Percentiles rank a stretch among this genome's conserved stretches.
Evolutionary conservation across 2,888 invertebrate species (phyloP).

Genomic region (Eupithecia dodoneata): DNA sequence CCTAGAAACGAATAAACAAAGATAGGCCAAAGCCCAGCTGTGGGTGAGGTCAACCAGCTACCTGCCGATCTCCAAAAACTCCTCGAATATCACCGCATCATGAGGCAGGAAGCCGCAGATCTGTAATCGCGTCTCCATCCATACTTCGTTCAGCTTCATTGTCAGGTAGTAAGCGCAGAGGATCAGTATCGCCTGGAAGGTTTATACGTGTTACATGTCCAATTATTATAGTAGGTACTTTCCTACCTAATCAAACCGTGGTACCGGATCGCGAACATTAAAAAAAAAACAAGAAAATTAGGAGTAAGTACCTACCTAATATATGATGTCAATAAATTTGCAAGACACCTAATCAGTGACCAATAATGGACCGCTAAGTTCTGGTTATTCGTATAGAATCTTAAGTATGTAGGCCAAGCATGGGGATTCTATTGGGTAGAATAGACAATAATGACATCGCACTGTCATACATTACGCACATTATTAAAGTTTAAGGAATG

Average conservation of each 20-base stretch:
- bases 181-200: conserved; percentile 59
- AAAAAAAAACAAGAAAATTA: too few species aligned
- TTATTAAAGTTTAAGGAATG: too few species aligned
- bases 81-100: conserved; percentile 59
- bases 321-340: too few species aligned
- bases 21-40: background rate
- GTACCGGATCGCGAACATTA: background rate
- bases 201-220: background rate
- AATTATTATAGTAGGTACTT: background rate
- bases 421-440: too few species aligned
- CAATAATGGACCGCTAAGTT: background rate
- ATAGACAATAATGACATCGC: too few species aligned
- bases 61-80: conserved; percentile 65
- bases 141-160: conserved; percentile 67
- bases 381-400: background rate
- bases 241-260: background rate
- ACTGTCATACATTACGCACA: too few species aligned
- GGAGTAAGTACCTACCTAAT: too few species aligned
- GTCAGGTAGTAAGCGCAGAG: conserved; percentile 71
- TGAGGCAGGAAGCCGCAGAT: conserved; percentile 46
- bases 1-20: too few species aligned
- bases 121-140: conserved; percentile 60
- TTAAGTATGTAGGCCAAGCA: too few species aligned
- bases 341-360: background rate
- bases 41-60: conserved; percentile 28